Conservation (phyloP, 2,797 vertebrate species). For the Aselliscus stoliczkanus region DNA sequence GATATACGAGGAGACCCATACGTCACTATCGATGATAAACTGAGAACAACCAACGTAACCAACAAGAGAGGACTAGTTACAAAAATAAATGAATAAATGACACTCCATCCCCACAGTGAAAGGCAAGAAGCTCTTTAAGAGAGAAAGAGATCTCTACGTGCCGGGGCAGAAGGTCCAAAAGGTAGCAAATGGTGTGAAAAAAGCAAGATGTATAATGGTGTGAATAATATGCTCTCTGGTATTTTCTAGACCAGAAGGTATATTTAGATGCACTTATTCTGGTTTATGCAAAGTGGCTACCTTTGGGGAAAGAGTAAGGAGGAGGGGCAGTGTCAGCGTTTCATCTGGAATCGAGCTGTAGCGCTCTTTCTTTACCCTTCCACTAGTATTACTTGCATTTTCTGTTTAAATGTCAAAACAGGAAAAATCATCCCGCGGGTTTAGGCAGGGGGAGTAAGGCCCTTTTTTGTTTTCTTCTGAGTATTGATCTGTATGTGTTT, state of each 20-base stretch:
- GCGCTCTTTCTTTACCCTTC: background rate
- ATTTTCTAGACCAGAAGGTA: background rate
- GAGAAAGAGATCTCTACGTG: background rate
- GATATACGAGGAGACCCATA: rapidly evolving
- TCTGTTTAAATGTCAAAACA: constrained; percentile 44
- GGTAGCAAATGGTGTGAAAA: too few relatives aligned
- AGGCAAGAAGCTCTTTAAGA: background rate
- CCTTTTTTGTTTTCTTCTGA: background rate
- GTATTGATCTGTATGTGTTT: background rate
- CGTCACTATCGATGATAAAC: background rate
- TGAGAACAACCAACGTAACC: background rate
- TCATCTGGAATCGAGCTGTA: rapidly evolving
- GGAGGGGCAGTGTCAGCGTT: rapidly evolving
- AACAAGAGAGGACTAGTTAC: background rate
- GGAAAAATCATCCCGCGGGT: background rate
- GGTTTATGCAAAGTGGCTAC: background rate
- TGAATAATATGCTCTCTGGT: background rate
- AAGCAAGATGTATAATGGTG: background rate
- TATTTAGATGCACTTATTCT: background rate
- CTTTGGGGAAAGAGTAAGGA: background rate
- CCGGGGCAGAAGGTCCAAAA: background rate
- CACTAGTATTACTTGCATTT: background rate
- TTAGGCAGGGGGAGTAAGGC: background rate
- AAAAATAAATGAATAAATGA: background rate
- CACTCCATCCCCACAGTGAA: too few relatives aligned